Conservation (phyloP, 2,888 invertebrate genomes). For the Chrysotoxum bicinctum region DNA sequence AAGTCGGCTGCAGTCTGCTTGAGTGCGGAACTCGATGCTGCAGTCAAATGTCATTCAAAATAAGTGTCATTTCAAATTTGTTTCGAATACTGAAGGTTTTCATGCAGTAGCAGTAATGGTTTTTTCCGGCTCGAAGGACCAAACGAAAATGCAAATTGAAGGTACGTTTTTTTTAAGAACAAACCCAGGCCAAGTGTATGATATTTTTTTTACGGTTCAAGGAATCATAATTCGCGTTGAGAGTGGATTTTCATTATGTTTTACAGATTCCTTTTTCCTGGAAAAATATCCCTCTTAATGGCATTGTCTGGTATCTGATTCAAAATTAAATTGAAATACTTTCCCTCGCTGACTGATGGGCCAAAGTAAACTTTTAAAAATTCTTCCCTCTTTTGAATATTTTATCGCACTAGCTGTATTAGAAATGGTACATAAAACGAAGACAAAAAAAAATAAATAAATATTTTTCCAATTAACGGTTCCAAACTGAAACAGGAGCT, state of each 20-base stretch:
- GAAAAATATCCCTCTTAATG: neutral
- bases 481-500: neutral
- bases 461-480: slow-evolving; percentile 57
- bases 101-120: neutral
- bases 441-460: slow-evolving; percentile 39
- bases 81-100: slow-evolving; percentile 1
- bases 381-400: slow-evolving; percentile 23
- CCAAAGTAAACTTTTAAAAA: neutral
- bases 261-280: neutral
- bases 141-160: slow-evolving; percentile 9
- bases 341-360: neutral
- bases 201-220: neutral
- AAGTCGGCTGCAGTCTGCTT: neutral
- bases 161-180: slow-evolving; percentile 5
- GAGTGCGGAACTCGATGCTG: slow-evolving; percentile 23
- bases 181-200: neutral
- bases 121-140: slow-evolving; percentile 29
- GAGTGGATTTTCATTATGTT: slow-evolving; percentile 7
- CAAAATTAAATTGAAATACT: slow-evolving; percentile 2
- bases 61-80: slow-evolving; percentile 19
- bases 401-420: slow-evolving; percentile 23
- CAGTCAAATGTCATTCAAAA: slow-evolving; percentile 34
- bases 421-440: slow-evolving; percentile 17
- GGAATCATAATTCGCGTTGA: neutral
- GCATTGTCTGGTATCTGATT: neutral